Percentiles rank a stretch among this genome's conserved stretches.
These are phyloP conservation scores for Polia nebulosa DNA, from an alignment of 2,888 invertebrate genomes.

Conservation along the genomic window DNA sequence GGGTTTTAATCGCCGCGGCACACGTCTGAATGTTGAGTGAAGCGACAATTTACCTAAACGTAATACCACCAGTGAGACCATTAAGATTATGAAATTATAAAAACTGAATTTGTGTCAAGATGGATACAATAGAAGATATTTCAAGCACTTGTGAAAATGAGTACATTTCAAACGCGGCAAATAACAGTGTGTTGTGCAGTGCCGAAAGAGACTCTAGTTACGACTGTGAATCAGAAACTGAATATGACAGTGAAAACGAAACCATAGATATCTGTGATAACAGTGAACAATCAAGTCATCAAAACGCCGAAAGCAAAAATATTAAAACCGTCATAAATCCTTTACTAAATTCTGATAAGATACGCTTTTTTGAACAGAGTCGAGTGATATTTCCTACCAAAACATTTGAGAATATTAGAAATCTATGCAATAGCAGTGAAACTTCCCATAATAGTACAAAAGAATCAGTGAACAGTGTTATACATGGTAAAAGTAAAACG, in stretches of 20 bases:
- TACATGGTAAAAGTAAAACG: constrained; percentile 84
- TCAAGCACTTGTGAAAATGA: constrained; percentile 88
- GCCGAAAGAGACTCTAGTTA: constrained; percentile 73
- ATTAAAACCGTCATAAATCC: constrained; percentile 68
- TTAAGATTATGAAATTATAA: constrained; percentile 50
- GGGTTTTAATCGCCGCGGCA: constrained; percentile 60
- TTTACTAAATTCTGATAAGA: constrained; percentile 72
- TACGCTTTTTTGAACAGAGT: constrained; percentile 77
- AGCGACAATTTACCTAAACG: constrained; percentile 34
- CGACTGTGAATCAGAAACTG: constrained; percentile 81
- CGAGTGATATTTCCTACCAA: constrained; percentile 75
- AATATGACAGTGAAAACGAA: constrained; percentile 88
- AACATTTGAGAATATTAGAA: constrained; percentile 71
- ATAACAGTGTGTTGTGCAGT: constrained; percentile 65
- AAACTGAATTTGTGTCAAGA: constrained; percentile 61
- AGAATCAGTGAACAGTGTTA: constrained; percentile 70
- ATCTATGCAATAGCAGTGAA: constrained; percentile 70
- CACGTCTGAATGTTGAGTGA: constrained; percentile 49
- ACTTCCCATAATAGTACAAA: constrained; percentile 71
- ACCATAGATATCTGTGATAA: constrained; percentile 89
- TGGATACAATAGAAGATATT: constrained; percentile 83
- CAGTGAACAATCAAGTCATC: constrained; percentile 75
- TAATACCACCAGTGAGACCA: neutral
- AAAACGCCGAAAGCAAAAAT: constrained; percentile 66
- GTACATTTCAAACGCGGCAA: constrained; percentile 63